Percentiles rank a stretch among this genome's conserved stretches.
phyloP scores from a whole-genome alignment of 2,797 vertebrate species.

The Alca torda region DNA sequence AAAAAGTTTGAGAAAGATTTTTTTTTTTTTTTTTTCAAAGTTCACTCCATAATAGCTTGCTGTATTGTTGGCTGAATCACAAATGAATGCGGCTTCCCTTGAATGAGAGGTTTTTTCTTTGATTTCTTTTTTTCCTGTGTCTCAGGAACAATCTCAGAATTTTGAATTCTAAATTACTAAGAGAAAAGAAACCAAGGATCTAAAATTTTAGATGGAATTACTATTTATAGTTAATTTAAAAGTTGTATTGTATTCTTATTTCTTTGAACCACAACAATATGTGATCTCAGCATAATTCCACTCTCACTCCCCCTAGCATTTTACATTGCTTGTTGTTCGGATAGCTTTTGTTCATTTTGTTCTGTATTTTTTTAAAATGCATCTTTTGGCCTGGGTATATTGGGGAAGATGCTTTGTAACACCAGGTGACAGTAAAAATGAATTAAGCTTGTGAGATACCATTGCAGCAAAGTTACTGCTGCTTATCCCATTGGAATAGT shows the following conservation, averaged over 20 bases:
- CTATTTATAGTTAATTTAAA: not conserved
- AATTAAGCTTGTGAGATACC: not conserved
- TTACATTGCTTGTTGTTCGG: not conserved
- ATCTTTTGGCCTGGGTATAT: not conserved
- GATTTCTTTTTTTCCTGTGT: not conserved
- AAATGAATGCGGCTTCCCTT: not conserved
- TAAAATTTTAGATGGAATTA: not conserved
- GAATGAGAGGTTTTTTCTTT: not conserved
- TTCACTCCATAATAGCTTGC: not conserved
- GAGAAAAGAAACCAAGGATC: not conserved
- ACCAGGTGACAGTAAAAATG: not conserved
- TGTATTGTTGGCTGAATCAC: not conserved
- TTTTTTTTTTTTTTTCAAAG: not conserved
- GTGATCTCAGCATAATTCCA: not conserved
- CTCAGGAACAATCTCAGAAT: not conserved
- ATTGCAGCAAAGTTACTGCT: not conserved
- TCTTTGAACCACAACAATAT: not conserved
- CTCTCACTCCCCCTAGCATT: not conserved
- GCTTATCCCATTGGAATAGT: not conserved
- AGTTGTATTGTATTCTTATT: not conserved
- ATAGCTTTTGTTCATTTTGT: not conserved
- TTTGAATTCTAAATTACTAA: not conserved
- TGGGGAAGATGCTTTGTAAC: not conserved
- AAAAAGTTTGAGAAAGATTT: not conserved
- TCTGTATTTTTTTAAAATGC: not conserved